Base-by-base conservation (phyloP, 2,797 vertebrate species). In the Phoeniculus purpureus region DNA sequence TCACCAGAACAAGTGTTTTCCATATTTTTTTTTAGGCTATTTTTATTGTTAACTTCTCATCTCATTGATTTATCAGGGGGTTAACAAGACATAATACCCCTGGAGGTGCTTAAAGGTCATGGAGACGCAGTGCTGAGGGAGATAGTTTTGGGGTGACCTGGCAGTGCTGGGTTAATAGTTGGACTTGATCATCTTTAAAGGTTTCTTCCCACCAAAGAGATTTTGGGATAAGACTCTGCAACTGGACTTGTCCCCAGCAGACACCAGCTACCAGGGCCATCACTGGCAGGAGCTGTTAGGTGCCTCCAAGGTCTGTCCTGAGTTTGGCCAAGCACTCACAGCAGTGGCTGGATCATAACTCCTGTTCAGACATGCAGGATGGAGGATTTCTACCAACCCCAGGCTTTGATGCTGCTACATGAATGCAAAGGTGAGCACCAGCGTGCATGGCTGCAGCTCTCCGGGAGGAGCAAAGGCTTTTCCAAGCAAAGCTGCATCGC, bases 291-390 rank as follows among this genome's bases (percentile, higher is more conserved):
- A 32, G 48, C 70, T 40, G 29, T 27, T 10, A 6, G 32, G 16
- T 20, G 20, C n/a, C 19, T 51, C 40, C 37, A 27, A 43, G 43
- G 29, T 43, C 47, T 31, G 31, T 17, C 54, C 52, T 27, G 19
- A 0, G 14, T 22, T 52, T 3, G 1, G 23, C 32, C 2, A 1
- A 40, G 31, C 26, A 5, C 37, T 34, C 22, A 7, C 4, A 76
- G 78, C 61, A 64, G 60, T 61, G 50, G 22, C 60, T 68, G 47
- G 45, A 15, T 50, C n/a, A 1, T 4, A 16, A 14, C 3, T 2
- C 26, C 3, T 27, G 2, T 8, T 31, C 34, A 27, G 14, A 31
- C 15, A 0, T 1, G 12, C 4, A 3, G 47, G 48, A 37, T 0
- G 2, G 32, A 34, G 45, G 48, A 66, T 60, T 85, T 76, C 61